A percentile compares a stretch with the other conserved stretches of the same genome.
Evolutionary conservation across 2,113 vertebrate genomes (phyloP).

Genomic region (Epinephelus moara): DNA sequence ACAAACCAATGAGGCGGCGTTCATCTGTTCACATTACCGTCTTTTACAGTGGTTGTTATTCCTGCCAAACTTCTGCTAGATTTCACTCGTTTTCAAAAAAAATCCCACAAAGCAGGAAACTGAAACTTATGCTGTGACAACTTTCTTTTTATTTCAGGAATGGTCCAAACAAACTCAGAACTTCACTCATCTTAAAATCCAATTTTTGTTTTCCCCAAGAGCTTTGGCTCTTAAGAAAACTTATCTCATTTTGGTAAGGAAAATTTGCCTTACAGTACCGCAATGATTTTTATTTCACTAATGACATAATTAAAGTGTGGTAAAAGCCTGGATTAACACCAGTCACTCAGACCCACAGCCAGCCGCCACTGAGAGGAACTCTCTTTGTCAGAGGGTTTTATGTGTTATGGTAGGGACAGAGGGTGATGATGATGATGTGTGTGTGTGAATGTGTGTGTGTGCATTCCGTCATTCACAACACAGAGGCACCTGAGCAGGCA

Average conservation of each 20-base stretch:
- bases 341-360: conserved; percentile 61
- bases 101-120: background rate
- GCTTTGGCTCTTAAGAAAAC: conserved; percentile 32
- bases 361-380: conserved; percentile 35
- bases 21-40: conserved; percentile 49
- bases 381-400: conserved; percentile 60
- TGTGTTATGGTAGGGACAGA: conserved; percentile 54
- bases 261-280: conserved; percentile 35
- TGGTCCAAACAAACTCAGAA: conserved; percentile 30
- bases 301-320: conserved; percentile 73
- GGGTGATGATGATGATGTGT: conserved; percentile 50
- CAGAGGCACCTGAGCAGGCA: conserved; percentile 82
- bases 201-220: conserved; percentile 1
- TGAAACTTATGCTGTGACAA: conserved; percentile 10
- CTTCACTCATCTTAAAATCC: conserved; percentile 26
- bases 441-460: conserved; percentile 21
- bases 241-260: conserved; percentile 48
- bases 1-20: conserved; percentile 52
- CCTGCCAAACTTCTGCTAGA: conserved; percentile 31
- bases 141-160: conserved; percentile 41
- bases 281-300: conserved; percentile 65
- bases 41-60: conserved; percentile 33
- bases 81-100: conserved; percentile 43
- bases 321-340: conserved; percentile 70
- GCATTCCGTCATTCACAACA: conserved; percentile 78